Conservation (phyloP, 2,113 vertebrate genomes). For the Eonycteris spelaea region DNA sequence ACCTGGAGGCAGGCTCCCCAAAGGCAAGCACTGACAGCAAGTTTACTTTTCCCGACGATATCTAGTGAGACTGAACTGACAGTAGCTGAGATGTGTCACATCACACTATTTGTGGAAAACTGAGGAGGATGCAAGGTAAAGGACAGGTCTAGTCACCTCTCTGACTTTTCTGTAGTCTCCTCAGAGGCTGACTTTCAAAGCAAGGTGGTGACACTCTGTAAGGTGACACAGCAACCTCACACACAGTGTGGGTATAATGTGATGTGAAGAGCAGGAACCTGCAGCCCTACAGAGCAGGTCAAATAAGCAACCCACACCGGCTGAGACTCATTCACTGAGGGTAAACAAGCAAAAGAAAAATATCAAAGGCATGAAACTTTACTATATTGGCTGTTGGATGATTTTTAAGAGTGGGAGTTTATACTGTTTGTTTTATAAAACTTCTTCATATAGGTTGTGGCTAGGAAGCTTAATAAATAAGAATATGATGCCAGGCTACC, state of each 20-base stretch:
- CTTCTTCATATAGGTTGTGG: neutral
- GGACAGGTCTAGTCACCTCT: neutral
- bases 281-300: neutral
- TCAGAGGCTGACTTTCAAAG: neutral
- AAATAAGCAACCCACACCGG: neutral
- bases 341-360: neutral
- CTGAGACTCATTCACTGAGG: neutral
- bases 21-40: neutral
- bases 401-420: neutral
- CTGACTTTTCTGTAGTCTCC: neutral
- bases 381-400: neutral
- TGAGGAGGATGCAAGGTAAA: neutral
- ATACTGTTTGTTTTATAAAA: conserved; percentile 2
- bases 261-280: neutral
- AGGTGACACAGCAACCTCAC: neutral
- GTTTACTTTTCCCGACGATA: neutral
- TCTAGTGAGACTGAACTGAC: neutral
- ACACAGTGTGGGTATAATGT: neutral
- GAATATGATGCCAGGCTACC: neutral
- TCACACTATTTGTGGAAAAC: neutral
- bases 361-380: neutral
- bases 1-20: neutral
- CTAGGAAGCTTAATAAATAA: neutral
- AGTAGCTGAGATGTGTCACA: neutral
- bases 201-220: neutral